A percentile compares a stretch with the other conserved stretches of the same genome.
These are phyloP conservation scores for Megathymus violae DNA, from an alignment of 1,140 invertebrate species.

Conservation along the genomic window DNA sequence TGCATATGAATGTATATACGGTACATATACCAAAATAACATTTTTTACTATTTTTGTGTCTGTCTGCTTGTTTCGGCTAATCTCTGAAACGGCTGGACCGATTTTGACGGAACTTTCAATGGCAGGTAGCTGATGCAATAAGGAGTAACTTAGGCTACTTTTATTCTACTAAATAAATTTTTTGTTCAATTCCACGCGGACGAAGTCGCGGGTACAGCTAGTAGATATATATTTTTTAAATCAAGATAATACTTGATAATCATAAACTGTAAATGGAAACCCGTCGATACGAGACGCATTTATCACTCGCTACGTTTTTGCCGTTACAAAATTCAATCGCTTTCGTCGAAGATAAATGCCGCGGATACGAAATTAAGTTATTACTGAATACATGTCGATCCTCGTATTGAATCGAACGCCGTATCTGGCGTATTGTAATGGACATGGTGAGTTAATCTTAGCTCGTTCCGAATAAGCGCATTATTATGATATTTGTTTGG, in stretches of 20 bases:
- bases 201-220: no score
- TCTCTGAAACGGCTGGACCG: no score
- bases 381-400: conserved; percentile 51
- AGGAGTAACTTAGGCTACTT: no score
- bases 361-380: conserved; percentile 52
- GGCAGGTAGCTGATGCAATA: no score
- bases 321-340: conserved; percentile 53
- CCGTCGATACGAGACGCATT: conserved; percentile 19
- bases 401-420: conserved; percentile 17
- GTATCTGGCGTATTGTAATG: conserved; percentile 7
- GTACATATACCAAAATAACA: no score
- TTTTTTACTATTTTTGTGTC: no score
- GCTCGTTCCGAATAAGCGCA: conserved; percentile 5
- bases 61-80: no score
- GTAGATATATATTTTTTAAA: no score
- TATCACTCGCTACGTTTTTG: conserved; percentile 41
- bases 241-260: conserved; percentile 5
- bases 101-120: no score
- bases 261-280: conserved; percentile 40
- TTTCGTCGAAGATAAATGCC: conserved; percentile 26
- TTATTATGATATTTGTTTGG: background rate
- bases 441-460: background rate
- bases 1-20: no score
- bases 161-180: no score
- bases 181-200: no score